Evolutionary conservation across 1,140 invertebrate genomes (phyloP).

Genomic region (Venustaconcha ellipsiformis): DNA sequence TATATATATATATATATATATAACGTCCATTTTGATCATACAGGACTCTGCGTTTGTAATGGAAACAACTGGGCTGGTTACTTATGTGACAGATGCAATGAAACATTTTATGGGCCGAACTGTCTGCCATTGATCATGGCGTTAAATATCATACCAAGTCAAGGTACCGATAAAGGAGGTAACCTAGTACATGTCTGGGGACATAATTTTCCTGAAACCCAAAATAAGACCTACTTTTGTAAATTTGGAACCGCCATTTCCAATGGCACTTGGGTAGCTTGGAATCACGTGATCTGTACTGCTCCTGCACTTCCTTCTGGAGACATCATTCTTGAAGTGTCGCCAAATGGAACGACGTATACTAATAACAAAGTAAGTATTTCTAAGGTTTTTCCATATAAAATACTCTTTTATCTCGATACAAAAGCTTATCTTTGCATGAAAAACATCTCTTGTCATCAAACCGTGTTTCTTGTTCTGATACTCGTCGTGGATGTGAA

Average conservation of each 20-base stretch:
- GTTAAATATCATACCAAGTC: slow-evolving; percentile 33
- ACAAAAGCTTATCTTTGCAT: too few relatives aligned
- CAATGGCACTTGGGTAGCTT: slow-evolving; percentile 31
- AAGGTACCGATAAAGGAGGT: slow-evolving; percentile 34
- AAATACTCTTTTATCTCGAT: too few relatives aligned
- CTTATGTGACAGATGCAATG: slow-evolving; percentile 40
- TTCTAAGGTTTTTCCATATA: neutral
- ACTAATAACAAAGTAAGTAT: slow-evolving; percentile 33
- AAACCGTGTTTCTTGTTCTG: too few relatives aligned
- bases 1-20: too few relatives aligned
- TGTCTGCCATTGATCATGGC: slow-evolving; percentile 38
- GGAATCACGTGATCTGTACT: slow-evolving; percentile 34
- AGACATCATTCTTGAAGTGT: slow-evolving; percentile 27
- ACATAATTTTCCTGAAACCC: slow-evolving; percentile 40
- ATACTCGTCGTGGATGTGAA: too few relatives aligned
- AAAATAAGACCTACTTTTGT: slow-evolving; percentile 28
- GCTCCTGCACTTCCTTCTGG: slow-evolving; percentile 22
- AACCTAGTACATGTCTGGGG: slow-evolving; percentile 43
- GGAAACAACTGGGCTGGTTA: slow-evolving; percentile 39
- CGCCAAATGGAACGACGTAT: slow-evolving; percentile 21
- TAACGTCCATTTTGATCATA: neutral
- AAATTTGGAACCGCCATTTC: slow-evolving; percentile 23
- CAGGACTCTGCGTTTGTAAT: slow-evolving; percentile 37
- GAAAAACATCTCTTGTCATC: too few relatives aligned
- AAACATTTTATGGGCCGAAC: slow-evolving; percentile 39